Evolutionary conservation across 1,140 invertebrate genomes (phyloP).

Genomic region (Leguminivora glycinivorella): DNA sequence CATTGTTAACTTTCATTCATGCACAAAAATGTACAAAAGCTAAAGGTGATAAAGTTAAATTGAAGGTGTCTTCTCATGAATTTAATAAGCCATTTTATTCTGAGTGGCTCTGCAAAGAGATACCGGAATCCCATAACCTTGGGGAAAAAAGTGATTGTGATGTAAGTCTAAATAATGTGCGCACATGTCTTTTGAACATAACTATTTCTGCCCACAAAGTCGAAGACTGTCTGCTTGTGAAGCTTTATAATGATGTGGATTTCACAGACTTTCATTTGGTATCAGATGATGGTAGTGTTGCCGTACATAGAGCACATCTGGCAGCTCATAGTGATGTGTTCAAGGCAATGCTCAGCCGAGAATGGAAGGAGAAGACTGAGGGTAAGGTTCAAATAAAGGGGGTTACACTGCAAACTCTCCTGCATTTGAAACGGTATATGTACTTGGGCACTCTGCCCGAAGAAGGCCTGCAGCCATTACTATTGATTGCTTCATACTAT

Average conservation of each 20-base stretch:
- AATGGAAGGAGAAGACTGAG: conserved; percentile 42
- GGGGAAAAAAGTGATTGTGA: background rate
- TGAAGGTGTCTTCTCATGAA: background rate
- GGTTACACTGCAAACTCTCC: conserved; percentile 37
- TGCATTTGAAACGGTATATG: conserved; percentile 44
- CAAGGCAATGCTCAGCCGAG: conserved; percentile 41
- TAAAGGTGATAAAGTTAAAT: background rate
- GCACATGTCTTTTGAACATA: background rate
- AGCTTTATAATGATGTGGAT: conserved; percentile 41
- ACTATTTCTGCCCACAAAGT: background rate
- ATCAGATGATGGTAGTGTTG: conserved; percentile 43
- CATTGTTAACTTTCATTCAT: background rate
- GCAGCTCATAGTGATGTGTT: conserved; percentile 45
- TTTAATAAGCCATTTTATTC: background rate
- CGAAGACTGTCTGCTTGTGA: conserved; percentile 6
- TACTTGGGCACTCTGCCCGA: conserved; percentile 44
- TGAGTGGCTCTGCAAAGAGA: background rate
- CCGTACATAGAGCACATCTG: conserved; percentile 40
- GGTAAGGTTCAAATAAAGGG: conserved; percentile 40
- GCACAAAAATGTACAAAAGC: background rate
- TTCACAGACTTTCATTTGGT: conserved; percentile 46
- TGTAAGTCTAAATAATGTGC: background rate
- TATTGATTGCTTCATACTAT: conserved; percentile 44
- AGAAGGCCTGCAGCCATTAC: conserved; percentile 38
- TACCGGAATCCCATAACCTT: background rate